phyloP scores from a whole-genome alignment of 1,140 invertebrate genomes.

The Pachypeltis micranthus region DNA sequence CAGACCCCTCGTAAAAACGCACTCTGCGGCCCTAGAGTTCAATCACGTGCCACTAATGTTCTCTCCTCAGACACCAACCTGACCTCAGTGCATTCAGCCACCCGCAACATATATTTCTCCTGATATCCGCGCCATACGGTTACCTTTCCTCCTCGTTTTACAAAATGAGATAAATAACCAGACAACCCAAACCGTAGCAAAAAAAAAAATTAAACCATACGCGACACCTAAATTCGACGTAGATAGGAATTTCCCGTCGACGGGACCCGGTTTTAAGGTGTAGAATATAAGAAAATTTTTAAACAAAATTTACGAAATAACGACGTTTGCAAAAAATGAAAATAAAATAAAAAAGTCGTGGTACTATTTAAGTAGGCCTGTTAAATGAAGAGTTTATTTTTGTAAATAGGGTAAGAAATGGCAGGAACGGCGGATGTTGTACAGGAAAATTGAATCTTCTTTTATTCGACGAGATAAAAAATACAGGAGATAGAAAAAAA shows the following conservation, averaged over 20 bases:
- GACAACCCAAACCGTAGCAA: no score
- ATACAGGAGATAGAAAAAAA: slow-evolving; percentile 7
- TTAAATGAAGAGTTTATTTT: slow-evolving; percentile 20
- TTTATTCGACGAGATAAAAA: slow-evolving; percentile 10
- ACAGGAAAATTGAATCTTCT: not conserved
- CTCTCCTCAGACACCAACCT: no score
- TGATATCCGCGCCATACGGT: no score
- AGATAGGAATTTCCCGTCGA: not conserved
- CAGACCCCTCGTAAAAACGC: no score
- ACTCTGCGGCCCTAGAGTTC: no score
- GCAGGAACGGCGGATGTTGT: slow-evolving; percentile 14
- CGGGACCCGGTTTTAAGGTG: not conserved
- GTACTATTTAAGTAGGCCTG: slow-evolving; percentile 11
- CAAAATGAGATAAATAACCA: no score
- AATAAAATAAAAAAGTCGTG: not conserved
- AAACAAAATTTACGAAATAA: not conserved
- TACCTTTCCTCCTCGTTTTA: no score
- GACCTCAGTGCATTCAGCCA: no score
- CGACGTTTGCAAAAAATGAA: not conserved
- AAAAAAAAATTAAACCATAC: no score
- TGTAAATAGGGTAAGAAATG: slow-evolving; percentile 20
- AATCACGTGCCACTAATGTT: no score
- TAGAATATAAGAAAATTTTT: not conserved
- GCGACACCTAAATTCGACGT: not conserved
- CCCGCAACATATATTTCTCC: no score